phyloP scores from a whole-genome alignment of 1,140 invertebrate species.

The Drosophila nebulosa region DNA sequence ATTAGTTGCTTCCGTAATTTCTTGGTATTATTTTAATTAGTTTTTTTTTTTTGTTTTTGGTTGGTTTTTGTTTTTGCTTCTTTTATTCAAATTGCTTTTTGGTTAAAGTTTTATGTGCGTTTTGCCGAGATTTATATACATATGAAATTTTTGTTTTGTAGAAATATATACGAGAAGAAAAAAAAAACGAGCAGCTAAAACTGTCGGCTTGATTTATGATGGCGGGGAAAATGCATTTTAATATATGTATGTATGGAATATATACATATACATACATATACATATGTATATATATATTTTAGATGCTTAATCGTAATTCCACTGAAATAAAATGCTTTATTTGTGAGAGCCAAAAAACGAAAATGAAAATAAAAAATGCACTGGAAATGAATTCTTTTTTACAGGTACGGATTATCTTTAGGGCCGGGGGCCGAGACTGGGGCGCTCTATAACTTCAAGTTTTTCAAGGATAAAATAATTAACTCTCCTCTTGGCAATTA shows the following conservation, averaged over 20 bases:
- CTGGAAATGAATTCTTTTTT: background rate
- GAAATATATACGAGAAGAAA: slow-evolving; percentile 27
- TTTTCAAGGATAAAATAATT: background rate
- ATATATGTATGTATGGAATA: too few relatives aligned
- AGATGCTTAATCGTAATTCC: slow-evolving; percentile 57
- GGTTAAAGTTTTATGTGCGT: slow-evolving; percentile 56
- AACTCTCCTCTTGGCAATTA: too few relatives aligned
- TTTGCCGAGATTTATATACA: slow-evolving; percentile 65
- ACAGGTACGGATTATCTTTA: background rate
- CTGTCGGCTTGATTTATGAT: slow-evolving; percentile 54
- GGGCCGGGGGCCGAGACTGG: too few relatives aligned
- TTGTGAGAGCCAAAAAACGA: background rate
- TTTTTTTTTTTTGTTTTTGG: slow-evolving; percentile 30
- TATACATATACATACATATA: background rate
- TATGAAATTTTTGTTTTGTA: slow-evolving; percentile 17
- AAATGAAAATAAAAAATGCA: background rate
- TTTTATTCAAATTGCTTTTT: slow-evolving; percentile 47
- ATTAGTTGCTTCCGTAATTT: slow-evolving; percentile 76
- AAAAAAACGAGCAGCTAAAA: slow-evolving; percentile 28
- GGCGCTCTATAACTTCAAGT: background rate
- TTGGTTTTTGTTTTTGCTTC: slow-evolving; percentile 21
- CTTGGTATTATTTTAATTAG: slow-evolving; percentile 78
- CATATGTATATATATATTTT: background rate
- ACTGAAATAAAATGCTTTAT: slow-evolving; percentile 23
- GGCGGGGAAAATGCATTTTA: slow-evolving; percentile 51